Evolutionary conservation across 1,140 invertebrate species (phyloP).

Genomic region (Nasonia giraulti): DNA sequence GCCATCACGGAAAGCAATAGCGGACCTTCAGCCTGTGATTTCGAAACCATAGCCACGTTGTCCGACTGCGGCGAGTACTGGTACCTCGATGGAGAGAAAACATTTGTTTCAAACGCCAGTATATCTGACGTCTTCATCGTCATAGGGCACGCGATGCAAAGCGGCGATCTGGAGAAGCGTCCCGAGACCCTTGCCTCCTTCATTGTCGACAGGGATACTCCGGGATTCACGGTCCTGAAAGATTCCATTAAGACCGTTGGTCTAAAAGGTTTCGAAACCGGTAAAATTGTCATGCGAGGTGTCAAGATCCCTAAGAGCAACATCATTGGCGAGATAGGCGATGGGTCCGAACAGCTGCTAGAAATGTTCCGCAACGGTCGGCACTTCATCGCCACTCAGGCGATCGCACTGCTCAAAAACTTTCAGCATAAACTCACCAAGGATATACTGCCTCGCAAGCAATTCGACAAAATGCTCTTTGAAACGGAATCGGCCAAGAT

Average conservation of each 20-base stretch:
- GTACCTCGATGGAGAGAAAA: slow-evolving; percentile 74
- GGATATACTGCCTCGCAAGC: slow-evolving; percentile 78
- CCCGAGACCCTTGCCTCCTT: slow-evolving; percentile 79
- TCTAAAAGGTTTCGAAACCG: slow-evolving; percentile 73
- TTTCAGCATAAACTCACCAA: slow-evolving; percentile 74
- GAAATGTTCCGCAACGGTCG: slow-evolving; percentile 62
- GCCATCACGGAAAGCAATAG: slow-evolving; percentile 71
- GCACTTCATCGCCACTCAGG: slow-evolving; percentile 64
- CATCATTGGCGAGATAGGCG: slow-evolving; percentile 64
- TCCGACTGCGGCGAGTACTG: slow-evolving; percentile 64
- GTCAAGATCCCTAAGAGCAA: slow-evolving; percentile 70
- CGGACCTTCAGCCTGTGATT: slow-evolving; percentile 60
- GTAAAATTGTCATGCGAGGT: slow-evolving; percentile 72
- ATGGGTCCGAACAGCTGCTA: slow-evolving; percentile 59
- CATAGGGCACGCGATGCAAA: slow-evolving; percentile 66
- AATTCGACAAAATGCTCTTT: slow-evolving; percentile 78
- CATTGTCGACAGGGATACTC: slow-evolving; percentile 82
- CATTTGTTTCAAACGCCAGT: slow-evolving; percentile 71
- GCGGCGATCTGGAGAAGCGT: slow-evolving; percentile 55
- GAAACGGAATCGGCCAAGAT: slow-evolving; percentile 77
- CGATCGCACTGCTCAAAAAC: slow-evolving; percentile 69
- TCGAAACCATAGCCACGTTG: slow-evolving; percentile 64
- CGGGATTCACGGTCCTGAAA: slow-evolving; percentile 80
- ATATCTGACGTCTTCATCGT: slow-evolving; percentile 75
- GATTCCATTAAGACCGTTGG: slow-evolving; percentile 85